These are phyloP conservation scores for Aphodius sticticus DNA, from an alignment of 2,888 invertebrate species.

Conservation along the genomic window DNA sequence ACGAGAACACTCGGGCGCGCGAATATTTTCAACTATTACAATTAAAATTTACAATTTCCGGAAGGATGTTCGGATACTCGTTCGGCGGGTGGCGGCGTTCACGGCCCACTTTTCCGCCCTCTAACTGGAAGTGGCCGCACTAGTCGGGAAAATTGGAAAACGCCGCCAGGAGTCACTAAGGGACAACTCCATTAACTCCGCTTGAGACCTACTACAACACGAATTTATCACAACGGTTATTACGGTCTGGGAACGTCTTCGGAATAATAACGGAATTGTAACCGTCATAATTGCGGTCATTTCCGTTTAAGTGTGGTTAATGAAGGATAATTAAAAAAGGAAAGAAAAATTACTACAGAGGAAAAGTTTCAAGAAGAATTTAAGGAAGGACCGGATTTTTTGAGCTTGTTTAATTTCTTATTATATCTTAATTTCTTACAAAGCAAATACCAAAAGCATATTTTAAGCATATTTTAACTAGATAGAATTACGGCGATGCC, in stretches of 20 bases:
- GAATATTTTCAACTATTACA: constrained; percentile 4
- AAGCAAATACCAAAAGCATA: no score
- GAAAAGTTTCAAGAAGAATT: no score
- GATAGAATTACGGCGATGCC: no score
- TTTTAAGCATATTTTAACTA: no score
- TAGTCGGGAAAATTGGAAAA: neutral
- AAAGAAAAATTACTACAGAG: neutral
- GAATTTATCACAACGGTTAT: neutral
- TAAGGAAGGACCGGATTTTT: no score
- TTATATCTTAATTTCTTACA: no score
- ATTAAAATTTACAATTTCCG: neutral
- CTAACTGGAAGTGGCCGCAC: neutral
- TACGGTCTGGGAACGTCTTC: neutral
- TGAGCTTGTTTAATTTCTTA: no score
- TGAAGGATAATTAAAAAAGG: neutral
- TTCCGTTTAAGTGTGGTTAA: neutral
- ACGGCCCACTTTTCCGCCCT: neutral
- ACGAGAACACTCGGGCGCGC: neutral
- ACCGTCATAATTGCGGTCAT: neutral
- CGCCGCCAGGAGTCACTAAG: neutral
- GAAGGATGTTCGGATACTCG: neutral
- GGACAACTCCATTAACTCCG: neutral
- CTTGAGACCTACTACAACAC: neutral
- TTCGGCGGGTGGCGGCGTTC: neutral
- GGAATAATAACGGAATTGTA: neutral